Base-by-base conservation (phyloP, 2,888 invertebrate genomes). In the Coenonympha glycerion region DNA sequence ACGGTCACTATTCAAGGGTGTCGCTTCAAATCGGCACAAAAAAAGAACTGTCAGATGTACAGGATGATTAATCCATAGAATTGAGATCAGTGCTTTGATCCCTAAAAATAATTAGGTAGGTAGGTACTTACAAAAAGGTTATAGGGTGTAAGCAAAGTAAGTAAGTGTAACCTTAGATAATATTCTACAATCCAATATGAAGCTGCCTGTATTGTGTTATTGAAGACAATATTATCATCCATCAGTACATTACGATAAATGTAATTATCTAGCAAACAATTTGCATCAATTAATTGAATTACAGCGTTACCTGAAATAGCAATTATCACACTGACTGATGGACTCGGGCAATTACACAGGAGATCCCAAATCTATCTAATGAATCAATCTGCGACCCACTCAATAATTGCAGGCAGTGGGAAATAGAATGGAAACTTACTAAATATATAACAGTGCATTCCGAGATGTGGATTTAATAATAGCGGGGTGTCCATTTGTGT, bases 321-420 rank as follows among this genome's bases (percentile, higher is more conserved):
- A 28, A 36, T 49, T 52, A 52, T 44, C 49, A 36, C 22, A 28
- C 21, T 45, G 49, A 52, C 33, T 24, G 41, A 49, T 18, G 41
- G 55, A 55, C 55, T 37, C 39, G 6, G 33, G 42, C 52, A 52
- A 55, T 55, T 52, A 52, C 47, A 9, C 49, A 41, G 46, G 41
- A 44, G 42, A 49, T 49, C 26, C 52, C 42, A 44, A 52, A 49
- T 49, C 33, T 49, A 49, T 47, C 44, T 47, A 34, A 42, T 46
- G 30, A 40, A 33, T 44, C 49, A 28, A 55, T 52, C 47, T 34
- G 36, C 41, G 18, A 31, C 22, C 30, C 37, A 52, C 24, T 50
- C 19, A 49, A 52, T 44, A 42, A 55, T 55, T 55, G 49, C 28
- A 39, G 46, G 26, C 26, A 16, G 21, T 21, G 19, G 28, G 36